Conservation (phyloP, 2,888 invertebrate species). For the Volucella inflata region DNA sequence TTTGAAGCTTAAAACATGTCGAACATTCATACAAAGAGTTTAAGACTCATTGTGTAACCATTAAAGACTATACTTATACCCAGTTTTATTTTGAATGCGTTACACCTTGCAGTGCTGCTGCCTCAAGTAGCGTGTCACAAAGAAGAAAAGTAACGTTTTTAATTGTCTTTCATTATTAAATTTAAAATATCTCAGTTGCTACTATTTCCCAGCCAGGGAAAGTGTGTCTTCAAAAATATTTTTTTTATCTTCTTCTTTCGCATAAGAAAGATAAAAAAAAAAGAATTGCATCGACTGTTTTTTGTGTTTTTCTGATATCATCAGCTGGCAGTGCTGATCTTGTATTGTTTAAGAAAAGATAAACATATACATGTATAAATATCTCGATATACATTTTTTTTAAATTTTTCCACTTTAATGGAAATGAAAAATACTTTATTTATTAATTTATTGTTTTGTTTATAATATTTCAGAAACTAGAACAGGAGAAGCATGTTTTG, state of each 20-base stretch:
- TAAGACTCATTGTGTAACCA: conserved; percentile 45
- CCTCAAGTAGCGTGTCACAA: conserved; percentile 18
- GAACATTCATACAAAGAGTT: conserved; percentile 6
- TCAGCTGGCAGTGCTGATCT: conserved; percentile 18
- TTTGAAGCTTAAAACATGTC: conserved; percentile 17
- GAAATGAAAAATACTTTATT: too few relatives aligned
- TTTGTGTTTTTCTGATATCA: neutral
- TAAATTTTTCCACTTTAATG: too few relatives aligned
- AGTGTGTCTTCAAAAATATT: conserved; percentile 39
- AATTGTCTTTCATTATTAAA: conserved; percentile 53
- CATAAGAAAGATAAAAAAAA: conserved; percentile 1
- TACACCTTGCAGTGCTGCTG: conserved; percentile 33
- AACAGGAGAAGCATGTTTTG: conserved; percentile 96
- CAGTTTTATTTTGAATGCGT: conserved; percentile 35
- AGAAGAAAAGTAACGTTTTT: conserved; percentile 42
- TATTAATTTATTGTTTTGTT: too few relatives aligned
- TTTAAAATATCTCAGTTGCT: conserved; percentile 18
- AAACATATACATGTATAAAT: conserved; percentile 70
- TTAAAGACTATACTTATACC: conserved; percentile 19
- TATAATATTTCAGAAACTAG: conserved; percentile 88
- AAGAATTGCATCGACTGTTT: neutral
- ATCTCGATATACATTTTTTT: too few relatives aligned
- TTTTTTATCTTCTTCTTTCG: conserved; percentile 3
- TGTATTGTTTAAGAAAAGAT: conserved; percentile 17
- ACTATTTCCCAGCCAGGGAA: conserved; percentile 36